These are phyloP conservation scores for Seriola quinqueradiata DNA, from an alignment of 2,113 vertebrate genomes.

Conservation along the genomic window DNA sequence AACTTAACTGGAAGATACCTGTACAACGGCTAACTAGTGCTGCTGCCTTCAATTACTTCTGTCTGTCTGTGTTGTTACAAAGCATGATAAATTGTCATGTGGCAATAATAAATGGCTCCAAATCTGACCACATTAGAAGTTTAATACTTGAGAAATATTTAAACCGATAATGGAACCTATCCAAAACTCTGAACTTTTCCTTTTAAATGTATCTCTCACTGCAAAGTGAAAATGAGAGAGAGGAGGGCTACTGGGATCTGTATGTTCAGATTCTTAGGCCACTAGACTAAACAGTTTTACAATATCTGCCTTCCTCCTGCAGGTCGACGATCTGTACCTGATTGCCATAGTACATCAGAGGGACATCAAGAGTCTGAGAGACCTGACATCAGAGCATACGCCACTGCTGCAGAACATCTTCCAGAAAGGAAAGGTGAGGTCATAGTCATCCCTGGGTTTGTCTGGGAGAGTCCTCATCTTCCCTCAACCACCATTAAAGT, in stretches of 20 bases:
- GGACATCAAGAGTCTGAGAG: slow-evolving; percentile 89
- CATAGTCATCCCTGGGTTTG: background rate
- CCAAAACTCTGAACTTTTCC: no score
- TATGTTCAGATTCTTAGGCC: background rate
- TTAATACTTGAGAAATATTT: no score
- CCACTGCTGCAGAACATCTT: slow-evolving; percentile 90
- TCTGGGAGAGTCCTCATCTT: background rate
- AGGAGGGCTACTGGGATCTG: background rate
- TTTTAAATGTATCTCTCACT: no score
- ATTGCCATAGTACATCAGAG: slow-evolving; percentile 89
- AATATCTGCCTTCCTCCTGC: slow-evolving; percentile 12
- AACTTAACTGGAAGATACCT: background rate
- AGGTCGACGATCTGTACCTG: slow-evolving; percentile 94
- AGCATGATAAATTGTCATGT: background rate
- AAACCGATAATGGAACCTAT: no score
- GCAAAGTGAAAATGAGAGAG: background rate
- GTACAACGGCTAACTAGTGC: no score
- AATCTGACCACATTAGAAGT: background rate
- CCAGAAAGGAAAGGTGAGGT: slow-evolving; percentile 88
- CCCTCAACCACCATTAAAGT: background rate
- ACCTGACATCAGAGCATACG: slow-evolving; percentile 89
- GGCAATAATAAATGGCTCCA: background rate
- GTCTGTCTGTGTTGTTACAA: background rate
- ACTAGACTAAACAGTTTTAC: background rate
- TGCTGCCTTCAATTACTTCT: background rate